Evolutionary conservation across 2,888 invertebrate species (phyloP).

Genomic region (Leucoma salicis): DNA sequence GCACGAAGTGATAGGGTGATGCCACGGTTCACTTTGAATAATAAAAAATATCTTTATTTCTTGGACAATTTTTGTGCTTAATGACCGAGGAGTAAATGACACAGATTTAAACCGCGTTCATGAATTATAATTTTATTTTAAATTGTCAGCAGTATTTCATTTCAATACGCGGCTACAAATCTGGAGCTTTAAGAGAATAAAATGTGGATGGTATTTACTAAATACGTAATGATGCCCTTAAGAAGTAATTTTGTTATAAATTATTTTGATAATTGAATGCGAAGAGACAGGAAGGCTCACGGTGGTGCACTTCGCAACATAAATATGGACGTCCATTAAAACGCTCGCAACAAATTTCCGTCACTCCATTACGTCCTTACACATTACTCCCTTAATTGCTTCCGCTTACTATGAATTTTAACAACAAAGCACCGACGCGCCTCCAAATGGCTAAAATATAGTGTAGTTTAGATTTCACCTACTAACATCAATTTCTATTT

Average conservation of each 20-base stretch:
- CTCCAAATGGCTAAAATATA: slow-evolving; percentile 69
- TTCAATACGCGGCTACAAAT: neutral
- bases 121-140: slow-evolving; percentile 29
- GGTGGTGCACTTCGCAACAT: slow-evolving; percentile 62
- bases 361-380: slow-evolving; percentile 74
- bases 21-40: slow-evolving; percentile 55
- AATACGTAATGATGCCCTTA: slow-evolving; percentile 27
- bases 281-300: slow-evolving; percentile 47
- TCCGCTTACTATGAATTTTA: slow-evolving; percentile 75
- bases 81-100: slow-evolving; percentile 36
- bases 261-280: slow-evolving; percentile 50
- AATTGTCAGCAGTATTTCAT: slow-evolving; percentile 30
- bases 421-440: slow-evolving; percentile 67
- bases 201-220: slow-evolving; percentile 10
- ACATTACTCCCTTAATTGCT: slow-evolving; percentile 75
- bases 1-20: slow-evolving; percentile 65
- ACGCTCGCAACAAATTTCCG: slow-evolving; percentile 68
- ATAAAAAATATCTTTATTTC: slow-evolving; percentile 50
- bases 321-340: slow-evolving; percentile 68
- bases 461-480: slow-evolving; percentile 68
- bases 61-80: slow-evolving; percentile 36
- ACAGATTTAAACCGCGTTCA: slow-evolving; percentile 33
- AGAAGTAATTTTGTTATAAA: slow-evolving; percentile 42
- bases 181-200: neutral
- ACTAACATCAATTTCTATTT: slow-evolving; percentile 74